Evolutionary conservation across 2,797 vertebrate genomes (phyloP).

Genomic region (Xiphorhynchus erythropygius): DNA sequence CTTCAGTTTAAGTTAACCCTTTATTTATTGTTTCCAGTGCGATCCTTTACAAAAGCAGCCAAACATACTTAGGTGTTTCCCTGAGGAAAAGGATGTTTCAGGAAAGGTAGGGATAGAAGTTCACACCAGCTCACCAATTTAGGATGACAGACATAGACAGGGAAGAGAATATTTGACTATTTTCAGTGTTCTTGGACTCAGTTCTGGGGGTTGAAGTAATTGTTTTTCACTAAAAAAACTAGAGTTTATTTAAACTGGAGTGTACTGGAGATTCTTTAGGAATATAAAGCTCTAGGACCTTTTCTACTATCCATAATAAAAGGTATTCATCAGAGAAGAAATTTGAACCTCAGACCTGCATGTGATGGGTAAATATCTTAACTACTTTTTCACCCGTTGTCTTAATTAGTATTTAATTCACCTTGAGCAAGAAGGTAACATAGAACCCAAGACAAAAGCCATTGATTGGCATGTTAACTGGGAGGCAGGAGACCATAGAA

Average conservation of each 20-base stretch:
- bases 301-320: not conserved
- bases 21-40: not conserved
- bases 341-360: not conserved
- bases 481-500: not conserved
- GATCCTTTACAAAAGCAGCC: not conserved
- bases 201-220: not conserved
- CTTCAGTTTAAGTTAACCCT: slow-evolving; percentile 10
- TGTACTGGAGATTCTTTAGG: not conserved
- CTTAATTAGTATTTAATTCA: not conserved
- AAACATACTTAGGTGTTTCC: not conserved
- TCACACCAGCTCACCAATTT: not conserved
- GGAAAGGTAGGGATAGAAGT: not conserved
- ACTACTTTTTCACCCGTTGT: not conserved
- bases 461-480: not conserved
- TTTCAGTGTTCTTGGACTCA: not conserved
- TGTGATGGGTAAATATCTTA: not conserved
- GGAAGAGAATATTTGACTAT: not conserved
- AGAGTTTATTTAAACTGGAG: not conserved
- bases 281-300: not conserved
- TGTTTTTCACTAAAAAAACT: not conserved
- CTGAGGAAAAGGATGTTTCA: not conserved
- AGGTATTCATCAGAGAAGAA: not conserved
- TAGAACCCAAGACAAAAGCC: not conserved
- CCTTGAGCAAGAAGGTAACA: not conserved
- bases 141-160: not conserved